Percentiles rank a stretch among this genome's conserved stretches.
Evolutionary conservation across 1,140 invertebrate genomes (phyloP).

Genomic region (Sesamia nonagrioides): DNA sequence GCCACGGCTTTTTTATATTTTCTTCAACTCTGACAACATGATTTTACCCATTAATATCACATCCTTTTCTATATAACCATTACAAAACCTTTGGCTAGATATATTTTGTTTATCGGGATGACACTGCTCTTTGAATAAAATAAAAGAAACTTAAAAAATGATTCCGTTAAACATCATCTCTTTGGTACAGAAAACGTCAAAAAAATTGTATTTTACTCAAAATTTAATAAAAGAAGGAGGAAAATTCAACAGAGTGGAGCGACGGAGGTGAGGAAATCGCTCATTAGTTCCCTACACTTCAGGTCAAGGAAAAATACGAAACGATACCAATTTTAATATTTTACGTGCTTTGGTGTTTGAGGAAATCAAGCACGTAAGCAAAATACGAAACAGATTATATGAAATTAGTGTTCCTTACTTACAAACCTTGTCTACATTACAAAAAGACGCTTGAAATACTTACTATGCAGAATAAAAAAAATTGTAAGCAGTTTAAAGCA

Average conservation of each 20-base stretch:
- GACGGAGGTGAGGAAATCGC: not conserved
- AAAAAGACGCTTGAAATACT: not conserved
- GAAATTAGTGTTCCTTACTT: not conserved
- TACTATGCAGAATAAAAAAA: too few relatives aligned
- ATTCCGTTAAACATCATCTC: not conserved
- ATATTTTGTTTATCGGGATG: not conserved
- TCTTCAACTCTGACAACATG: too few relatives aligned
- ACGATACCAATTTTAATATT: constrained; percentile 13
- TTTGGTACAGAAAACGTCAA: not conserved
- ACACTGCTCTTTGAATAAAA: not conserved
- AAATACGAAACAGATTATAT: constrained; percentile 10
- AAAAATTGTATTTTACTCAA: not conserved
- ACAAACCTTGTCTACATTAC: too few relatives aligned
- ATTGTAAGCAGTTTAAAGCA: too few relatives aligned
- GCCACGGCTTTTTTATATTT: too few relatives aligned
- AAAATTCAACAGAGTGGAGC: not conserved
- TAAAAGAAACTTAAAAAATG: not conserved
- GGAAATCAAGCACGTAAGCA: constrained; percentile 1
- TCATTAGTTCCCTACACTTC: not conserved
- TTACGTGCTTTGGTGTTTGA: constrained; percentile 4
- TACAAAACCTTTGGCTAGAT: too few relatives aligned
- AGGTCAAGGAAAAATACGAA: constrained; percentile 8
- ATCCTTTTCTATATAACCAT: too few relatives aligned
- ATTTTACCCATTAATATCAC: too few relatives aligned
- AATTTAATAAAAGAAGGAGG: constrained; percentile 9